Evolutionary conservation across 2,113 vertebrate genomes (phyloP), one percentile per base, ranked within the genome.

Genomic region (Heptranchias perlo): DNA sequence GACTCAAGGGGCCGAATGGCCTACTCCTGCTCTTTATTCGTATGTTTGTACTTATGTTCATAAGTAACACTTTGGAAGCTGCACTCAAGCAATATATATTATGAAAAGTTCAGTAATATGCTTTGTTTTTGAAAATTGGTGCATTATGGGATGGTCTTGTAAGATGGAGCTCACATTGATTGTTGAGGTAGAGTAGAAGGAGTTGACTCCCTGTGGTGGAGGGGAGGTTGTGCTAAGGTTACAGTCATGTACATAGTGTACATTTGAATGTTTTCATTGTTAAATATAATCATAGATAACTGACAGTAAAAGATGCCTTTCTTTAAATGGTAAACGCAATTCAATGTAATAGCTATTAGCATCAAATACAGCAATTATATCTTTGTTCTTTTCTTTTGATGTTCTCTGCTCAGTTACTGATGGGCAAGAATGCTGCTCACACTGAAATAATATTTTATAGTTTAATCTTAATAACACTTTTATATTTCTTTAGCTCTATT

Each of bases 221-320:
- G n/a, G n/a, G 35, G 58, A 93, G 89, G 35, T 93, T 39, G 39
- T 39, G n/a, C 5, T 64, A 62, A 93, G 58, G 89, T 62, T 6
- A 93, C 58, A 39, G 54, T 25, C 89, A 93, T n/a, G 54, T 62
- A n/a, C 58, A 62, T 93, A 44, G 58, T 62, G 93, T 31, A 95
- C 39, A 95, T 52, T 73, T 95, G 47, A 95, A 69, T 49, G 69
- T 95, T 28, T 95, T 52, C 44, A 52, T 95, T 67, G 62, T 65
- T 69, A 95, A 69, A 67, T 95, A 49, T 95, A 95, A 49, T 69
- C 64, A 67, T 67, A 49, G 93, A 52, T 69, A 69, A 49, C 65
- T 69, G 28, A 31, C 44, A 95, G 94, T 93, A 95, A 95, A 95
- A 95, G 25, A 95, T 95, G 94, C 25, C 23, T 95, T 95, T 73